Evolutionary conservation across 2,113 vertebrate species (phyloP).

Genomic region (Pituophis catenifer): DNA sequence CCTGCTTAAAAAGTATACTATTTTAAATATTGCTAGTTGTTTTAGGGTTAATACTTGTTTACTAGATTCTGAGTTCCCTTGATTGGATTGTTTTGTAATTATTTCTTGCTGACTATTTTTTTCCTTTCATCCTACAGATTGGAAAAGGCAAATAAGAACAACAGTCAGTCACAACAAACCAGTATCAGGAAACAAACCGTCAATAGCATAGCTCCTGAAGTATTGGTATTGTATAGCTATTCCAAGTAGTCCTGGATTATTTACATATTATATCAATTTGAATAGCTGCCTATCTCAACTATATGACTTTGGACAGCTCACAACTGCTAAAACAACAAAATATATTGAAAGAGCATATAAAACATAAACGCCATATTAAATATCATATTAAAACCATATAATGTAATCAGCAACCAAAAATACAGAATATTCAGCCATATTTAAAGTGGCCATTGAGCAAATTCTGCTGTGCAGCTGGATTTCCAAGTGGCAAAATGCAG

Average conservation of each 20-base stretch:
- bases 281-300: neutral
- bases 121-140: neutral
- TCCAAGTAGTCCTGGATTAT: neutral
- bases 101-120: neutral
- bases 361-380: neutral
- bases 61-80: neutral
- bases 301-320: neutral
- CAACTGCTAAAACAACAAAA: neutral
- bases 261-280: neutral
- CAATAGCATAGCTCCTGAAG: neutral
- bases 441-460: neutral
- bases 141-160: neutral
- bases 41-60: neutral
- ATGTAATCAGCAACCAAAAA: neutral
- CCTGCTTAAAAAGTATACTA: neutral
- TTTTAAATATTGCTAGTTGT: neutral
- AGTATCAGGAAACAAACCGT: neutral
- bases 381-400: neutral
- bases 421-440: neutral
- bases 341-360: neutral
- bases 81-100: neutral
- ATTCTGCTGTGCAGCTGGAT: neutral
- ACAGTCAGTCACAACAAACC: neutral
- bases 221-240: neutral
- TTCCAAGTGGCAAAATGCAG: neutral